Percentiles rank a stretch among this genome's conserved stretches.
Conservation (phyloP, 2,113 vertebrate species). For the Oreotragus oreotragus region DNA sequence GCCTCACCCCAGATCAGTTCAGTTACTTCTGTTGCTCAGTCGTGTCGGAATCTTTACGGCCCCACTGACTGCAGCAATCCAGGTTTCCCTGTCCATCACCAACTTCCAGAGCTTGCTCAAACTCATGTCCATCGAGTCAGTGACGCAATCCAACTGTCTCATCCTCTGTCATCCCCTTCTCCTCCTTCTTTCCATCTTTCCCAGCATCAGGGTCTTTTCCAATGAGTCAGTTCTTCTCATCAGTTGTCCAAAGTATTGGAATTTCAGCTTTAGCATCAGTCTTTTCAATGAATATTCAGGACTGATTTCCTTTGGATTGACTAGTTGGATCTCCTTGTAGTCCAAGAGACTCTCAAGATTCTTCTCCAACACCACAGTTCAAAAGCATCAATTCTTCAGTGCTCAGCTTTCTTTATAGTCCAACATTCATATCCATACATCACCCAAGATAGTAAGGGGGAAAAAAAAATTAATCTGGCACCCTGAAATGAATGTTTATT, state of each 20-base stretch:
- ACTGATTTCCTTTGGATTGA: neutral
- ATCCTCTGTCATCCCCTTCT: neutral
- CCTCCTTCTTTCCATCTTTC: neutral
- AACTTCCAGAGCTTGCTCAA: neutral
- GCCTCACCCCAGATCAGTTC: neutral
- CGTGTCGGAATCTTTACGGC: accelerated
- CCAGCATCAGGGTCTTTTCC: neutral
- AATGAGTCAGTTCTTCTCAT: neutral
- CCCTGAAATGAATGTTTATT: neutral
- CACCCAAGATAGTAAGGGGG: neutral
- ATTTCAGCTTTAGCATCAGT: neutral
- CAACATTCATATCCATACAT: neutral
- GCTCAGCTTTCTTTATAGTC: neutral
- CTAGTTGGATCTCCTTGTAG: neutral
- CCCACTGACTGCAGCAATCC: neutral
- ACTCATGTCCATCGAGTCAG: accelerated
- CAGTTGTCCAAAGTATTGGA: neutral
- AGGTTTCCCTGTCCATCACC: neutral
- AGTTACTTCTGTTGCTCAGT: neutral
- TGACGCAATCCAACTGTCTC: neutral
- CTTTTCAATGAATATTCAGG: neutral
- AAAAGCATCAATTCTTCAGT: neutral
- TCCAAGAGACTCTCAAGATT: neutral
- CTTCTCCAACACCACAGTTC: neutral
- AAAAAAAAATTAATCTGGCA: neutral